These are phyloP conservation scores for Mixornis gularis DNA, from an alignment of 2,113 vertebrate species.

Conservation along the genomic window DNA sequence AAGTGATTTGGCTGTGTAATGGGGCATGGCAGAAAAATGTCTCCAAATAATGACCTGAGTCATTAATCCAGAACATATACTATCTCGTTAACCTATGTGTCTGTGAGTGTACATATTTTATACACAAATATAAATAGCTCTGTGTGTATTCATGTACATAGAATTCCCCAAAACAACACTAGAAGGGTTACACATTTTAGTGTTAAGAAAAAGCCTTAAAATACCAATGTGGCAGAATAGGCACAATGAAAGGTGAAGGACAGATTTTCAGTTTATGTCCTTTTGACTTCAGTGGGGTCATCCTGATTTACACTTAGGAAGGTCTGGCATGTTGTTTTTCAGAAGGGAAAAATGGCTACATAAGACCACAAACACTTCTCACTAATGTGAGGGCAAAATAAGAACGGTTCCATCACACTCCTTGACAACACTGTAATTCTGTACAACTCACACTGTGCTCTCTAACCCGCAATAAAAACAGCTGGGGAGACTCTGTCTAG, in stretches of 20 bases:
- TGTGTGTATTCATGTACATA: background rate
- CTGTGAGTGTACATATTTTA: background rate
- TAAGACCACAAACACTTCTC: background rate
- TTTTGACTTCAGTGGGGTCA: background rate
- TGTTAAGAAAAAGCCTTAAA: background rate
- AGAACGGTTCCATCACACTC: background rate
- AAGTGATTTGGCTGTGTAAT: background rate
- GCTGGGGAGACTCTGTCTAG: background rate
- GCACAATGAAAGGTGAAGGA: background rate
- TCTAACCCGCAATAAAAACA: background rate
- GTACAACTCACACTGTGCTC: background rate
- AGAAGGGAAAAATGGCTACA: background rate
- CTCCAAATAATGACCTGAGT: background rate
- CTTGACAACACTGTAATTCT: background rate
- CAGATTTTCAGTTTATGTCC: background rate
- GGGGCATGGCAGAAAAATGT: background rate
- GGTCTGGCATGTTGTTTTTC: background rate
- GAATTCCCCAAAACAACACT: background rate
- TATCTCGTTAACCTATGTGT: background rate
- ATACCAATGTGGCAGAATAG: background rate
- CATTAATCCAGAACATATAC: background rate
- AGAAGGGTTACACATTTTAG: background rate
- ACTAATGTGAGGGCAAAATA: background rate
- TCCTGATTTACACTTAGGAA: background rate
- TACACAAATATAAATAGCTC: background rate